Evolutionary conservation across 2,797 vertebrate genomes (phyloP).

Genomic region (Xiphorhynchus erythropygius): DNA sequence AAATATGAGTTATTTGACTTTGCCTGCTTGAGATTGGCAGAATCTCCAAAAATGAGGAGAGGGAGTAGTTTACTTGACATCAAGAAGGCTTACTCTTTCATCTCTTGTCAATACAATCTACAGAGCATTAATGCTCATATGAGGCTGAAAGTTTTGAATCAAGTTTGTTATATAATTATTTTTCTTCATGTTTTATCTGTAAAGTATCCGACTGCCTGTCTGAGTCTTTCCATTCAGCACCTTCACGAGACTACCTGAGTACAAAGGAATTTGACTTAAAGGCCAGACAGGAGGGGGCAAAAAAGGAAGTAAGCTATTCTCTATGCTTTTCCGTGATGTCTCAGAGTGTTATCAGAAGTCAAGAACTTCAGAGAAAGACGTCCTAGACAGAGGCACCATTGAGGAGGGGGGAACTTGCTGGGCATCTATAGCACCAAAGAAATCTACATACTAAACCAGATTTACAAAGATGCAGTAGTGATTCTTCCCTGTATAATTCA

Average conservation of each 20-base stretch:
- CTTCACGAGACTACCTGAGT: not conserved
- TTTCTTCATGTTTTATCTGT: not conserved
- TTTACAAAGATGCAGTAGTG: not conserved
- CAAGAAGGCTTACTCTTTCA: not conserved
- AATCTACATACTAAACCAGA: fast-evolving
- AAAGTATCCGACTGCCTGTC: not conserved
- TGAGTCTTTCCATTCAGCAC: not conserved
- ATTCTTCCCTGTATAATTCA: not conserved
- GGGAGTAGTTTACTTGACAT: not conserved
- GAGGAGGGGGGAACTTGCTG: not conserved
- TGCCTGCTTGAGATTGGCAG: not conserved
- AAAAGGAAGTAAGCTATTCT: not conserved
- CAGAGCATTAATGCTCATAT: not conserved
- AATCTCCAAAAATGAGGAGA: not conserved
- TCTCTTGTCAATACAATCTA: not conserved
- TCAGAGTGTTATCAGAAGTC: not conserved
- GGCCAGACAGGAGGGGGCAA: not conserved
- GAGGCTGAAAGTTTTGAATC: not conserved
- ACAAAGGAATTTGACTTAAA: not conserved
- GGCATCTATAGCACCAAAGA: not conserved
- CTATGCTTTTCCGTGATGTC: not conserved
- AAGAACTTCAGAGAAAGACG: not conserved
- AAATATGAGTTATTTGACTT: not conserved
- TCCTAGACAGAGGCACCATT: not conserved
- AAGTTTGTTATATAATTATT: not conserved